phyloP scores from a whole-genome alignment of 2,113 vertebrate genomes.

The Procavia capensis region DNA sequence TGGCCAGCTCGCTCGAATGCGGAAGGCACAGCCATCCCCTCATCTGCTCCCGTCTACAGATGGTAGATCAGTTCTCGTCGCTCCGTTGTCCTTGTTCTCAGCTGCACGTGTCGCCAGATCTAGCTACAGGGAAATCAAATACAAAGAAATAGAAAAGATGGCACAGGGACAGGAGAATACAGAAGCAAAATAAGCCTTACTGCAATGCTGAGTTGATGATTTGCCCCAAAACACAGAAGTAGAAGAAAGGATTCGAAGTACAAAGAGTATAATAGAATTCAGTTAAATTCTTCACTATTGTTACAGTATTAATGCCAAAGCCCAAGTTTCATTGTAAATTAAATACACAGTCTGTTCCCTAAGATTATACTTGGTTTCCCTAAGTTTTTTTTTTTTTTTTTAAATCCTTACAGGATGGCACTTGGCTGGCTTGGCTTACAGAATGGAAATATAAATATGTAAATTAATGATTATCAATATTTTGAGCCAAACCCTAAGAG shows the following conservation, averaged over 20 bases:
- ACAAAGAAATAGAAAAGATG: constrained; percentile 49
- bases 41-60: neutral
- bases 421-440: too few relatives aligned
- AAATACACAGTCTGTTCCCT: constrained; percentile 63
- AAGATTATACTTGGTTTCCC: constrained; percentile 56
- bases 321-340: constrained; percentile 61
- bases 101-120: neutral
- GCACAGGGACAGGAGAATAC: constrained; percentile 52
- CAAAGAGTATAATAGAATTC: constrained; percentile 42
- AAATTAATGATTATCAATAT: constrained; percentile 74
- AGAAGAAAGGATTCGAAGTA: constrained; percentile 1
- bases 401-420: constrained; percentile 72
- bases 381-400: constrained; percentile 49
- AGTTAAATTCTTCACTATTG: constrained; percentile 47
- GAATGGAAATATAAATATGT: constrained; percentile 77
- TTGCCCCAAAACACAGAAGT: constrained; percentile 35
- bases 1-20: neutral
- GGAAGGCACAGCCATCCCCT: constrained; percentile 14
- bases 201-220: constrained; percentile 27
- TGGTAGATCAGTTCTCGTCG: neutral
- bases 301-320: constrained; percentile 63
- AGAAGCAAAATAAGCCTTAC: constrained; percentile 26
- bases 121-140: constrained; percentile 52
- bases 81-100: constrained; percentile 51
- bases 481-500: constrained; percentile 72